phyloP scores from a whole-genome alignment of 2,113 vertebrate genomes.

The Onychostruthus taczanowskii region DNA sequence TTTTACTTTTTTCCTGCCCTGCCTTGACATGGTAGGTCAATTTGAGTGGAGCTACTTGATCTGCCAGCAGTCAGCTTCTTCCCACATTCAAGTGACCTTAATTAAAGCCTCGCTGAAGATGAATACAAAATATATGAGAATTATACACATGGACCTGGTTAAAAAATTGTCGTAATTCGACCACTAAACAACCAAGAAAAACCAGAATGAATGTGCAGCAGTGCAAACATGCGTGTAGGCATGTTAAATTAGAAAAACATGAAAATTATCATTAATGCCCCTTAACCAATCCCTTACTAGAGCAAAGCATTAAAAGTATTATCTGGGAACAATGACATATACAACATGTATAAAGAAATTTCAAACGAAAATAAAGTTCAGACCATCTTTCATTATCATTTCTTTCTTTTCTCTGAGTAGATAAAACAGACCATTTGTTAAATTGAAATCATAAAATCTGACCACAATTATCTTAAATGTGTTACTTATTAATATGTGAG shows the following conservation, averaged over 20 bases:
- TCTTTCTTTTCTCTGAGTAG: not conserved
- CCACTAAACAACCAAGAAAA: not conserved
- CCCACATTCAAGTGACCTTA: not conserved
- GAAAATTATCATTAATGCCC: not conserved
- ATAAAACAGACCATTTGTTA: not conserved
- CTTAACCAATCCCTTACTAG: not conserved
- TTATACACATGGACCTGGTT: not conserved
- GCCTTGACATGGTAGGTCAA: not conserved
- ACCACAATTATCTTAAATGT: not conserved
- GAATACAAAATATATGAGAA: not conserved
- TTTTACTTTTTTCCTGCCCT: not conserved
- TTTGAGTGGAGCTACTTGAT: not conserved
- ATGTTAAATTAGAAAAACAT: not conserved
- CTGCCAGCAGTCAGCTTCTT: not conserved
- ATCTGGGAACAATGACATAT: not conserved
- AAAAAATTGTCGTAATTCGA: not conserved
- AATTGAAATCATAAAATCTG: not conserved
- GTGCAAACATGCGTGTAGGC: not conserved
- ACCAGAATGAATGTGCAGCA: not conserved
- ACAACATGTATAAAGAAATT: not conserved
- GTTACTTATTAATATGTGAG: constrained; percentile 52
- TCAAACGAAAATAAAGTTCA: not conserved
- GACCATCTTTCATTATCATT: not conserved
- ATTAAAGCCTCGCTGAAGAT: not conserved
- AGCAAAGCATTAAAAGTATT: not conserved